phyloP scores from a whole-genome alignment of 2,113 vertebrate genomes.

The Elanus axillaris region DNA sequence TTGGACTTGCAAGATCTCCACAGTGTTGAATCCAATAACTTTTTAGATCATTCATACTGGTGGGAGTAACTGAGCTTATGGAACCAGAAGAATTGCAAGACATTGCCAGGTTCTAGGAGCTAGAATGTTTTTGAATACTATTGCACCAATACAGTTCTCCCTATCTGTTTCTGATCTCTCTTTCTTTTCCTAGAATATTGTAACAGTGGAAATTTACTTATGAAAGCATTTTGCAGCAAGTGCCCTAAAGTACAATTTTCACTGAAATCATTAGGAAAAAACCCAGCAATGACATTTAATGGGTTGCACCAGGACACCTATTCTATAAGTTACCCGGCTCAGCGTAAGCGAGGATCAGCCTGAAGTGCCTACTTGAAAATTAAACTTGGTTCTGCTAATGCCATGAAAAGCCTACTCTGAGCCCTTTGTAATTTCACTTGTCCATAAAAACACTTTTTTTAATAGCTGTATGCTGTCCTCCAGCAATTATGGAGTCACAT shows the following conservation, averaged over 20 bases:
- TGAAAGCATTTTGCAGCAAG: background rate
- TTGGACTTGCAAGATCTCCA: background rate
- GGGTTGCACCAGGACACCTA: background rate
- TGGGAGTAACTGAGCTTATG: background rate
- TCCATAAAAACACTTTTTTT: background rate
- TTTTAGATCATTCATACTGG: background rate
- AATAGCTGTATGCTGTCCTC: background rate
- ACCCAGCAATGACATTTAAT: background rate
- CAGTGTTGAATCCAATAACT: rapidly evolving
- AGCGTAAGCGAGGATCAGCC: background rate
- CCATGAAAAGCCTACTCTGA: background rate
- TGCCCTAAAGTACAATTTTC: background rate
- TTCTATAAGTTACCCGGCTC: background rate
- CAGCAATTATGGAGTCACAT: background rate
- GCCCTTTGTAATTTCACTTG: background rate
- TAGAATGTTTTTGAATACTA: background rate
- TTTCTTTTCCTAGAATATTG: background rate
- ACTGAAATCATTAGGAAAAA: background rate
- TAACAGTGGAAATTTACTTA: background rate
- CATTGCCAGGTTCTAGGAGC: background rate
- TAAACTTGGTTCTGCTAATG: background rate
- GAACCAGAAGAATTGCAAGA: background rate
- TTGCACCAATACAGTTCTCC: background rate
- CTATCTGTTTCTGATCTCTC: background rate
- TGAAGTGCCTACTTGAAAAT: background rate